These are phyloP conservation scores for Thaleichthys pacificus DNA, from an alignment of 2,797 vertebrate genomes.

Conservation along the genomic window DNA sequence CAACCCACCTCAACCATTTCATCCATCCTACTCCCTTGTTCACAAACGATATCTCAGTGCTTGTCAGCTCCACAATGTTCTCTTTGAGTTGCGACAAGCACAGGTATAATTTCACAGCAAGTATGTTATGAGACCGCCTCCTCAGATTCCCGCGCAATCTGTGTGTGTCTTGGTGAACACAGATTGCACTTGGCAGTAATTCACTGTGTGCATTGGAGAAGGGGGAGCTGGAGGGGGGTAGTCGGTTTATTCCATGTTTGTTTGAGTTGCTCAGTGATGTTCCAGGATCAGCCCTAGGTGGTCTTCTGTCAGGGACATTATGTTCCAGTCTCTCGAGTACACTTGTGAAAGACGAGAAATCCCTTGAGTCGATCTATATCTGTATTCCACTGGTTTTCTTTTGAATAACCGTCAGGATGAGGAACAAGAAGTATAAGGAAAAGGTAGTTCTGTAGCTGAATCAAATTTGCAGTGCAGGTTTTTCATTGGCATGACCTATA, in stretches of 20 bases:
- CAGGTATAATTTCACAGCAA: not conserved
- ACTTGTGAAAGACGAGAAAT: too few relatives aligned
- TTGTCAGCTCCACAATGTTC: not conserved
- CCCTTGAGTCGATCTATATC: not conserved
- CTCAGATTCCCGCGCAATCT: not conserved
- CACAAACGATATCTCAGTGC: not conserved
- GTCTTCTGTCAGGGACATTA: constrained; percentile 62
- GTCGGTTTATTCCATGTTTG: constrained; percentile 40
- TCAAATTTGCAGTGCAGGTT: not conserved
- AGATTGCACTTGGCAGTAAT: constrained; percentile 21
- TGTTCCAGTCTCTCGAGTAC: constrained; percentile 18
- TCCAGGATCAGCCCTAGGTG: constrained; percentile 31
- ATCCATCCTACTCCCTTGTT: not conserved
- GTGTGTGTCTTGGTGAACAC: too few relatives aligned
- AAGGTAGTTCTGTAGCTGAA: too few relatives aligned
- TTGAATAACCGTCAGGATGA: not conserved
- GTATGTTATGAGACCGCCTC: not conserved
- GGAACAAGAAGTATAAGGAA: too few relatives aligned
- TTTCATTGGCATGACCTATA: not conserved
- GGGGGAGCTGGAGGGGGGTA: constrained; percentile 21
- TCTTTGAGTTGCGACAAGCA: not conserved
- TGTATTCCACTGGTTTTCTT: not conserved
- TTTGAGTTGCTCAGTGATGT: constrained; percentile 44
- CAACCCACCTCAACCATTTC: not conserved
- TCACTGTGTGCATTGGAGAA: constrained; percentile 38